Evolutionary conservation across 2,888 invertebrate genomes (phyloP), one percentile per base, ranked within the genome.

Genomic region (Cecidostiba fungosa): DNA sequence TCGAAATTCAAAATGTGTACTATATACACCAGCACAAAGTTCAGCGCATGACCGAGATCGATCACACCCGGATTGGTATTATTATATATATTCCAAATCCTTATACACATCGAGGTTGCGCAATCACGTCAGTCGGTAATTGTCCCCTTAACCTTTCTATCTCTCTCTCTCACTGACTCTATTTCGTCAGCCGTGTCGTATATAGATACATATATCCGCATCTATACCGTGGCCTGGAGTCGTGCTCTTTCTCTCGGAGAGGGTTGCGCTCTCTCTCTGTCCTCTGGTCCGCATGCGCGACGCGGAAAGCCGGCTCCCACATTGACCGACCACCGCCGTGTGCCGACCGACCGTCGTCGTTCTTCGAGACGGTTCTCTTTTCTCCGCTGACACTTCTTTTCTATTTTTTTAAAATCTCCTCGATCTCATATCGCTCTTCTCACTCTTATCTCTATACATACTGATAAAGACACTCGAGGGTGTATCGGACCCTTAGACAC

Each of bases 301-400:
- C 76, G 62, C 66, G 23, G 70, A 50, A 76, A 86, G 86, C 86
- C 86, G 86, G 86, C 86, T 77, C 43, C 80, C 66, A 84, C 86
- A 86, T 86, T 86, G 86, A 86, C 83, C 83, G 86, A 66, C 23
- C 54, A n/a, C 1, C 29, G 23, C 29, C 32, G 47, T 47, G 47
- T 26, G 73, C n/a, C 72, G 54, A n/a, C 39, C 6, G 19, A 14
- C 29, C n/a, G 3, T 29, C 43, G 19, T 29, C 43, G 19, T 23
- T 19, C 10, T 80, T 80, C 84, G 69, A 76, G 79, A 66, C 50
- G 43, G 29, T 84, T 84, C 79, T 84, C 79, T 70, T 54, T 43
- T 16, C 50, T 50, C 19, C 50, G 50, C 50, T 50, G 29, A 59
- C 43, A 72, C 70, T 77, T 3, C 19, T 39, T 16, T n/a, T 32